These are phyloP conservation scores for Odontomachus brunneus DNA, from an alignment of 1,140 invertebrate genomes.

Conservation along the genomic window DNA sequence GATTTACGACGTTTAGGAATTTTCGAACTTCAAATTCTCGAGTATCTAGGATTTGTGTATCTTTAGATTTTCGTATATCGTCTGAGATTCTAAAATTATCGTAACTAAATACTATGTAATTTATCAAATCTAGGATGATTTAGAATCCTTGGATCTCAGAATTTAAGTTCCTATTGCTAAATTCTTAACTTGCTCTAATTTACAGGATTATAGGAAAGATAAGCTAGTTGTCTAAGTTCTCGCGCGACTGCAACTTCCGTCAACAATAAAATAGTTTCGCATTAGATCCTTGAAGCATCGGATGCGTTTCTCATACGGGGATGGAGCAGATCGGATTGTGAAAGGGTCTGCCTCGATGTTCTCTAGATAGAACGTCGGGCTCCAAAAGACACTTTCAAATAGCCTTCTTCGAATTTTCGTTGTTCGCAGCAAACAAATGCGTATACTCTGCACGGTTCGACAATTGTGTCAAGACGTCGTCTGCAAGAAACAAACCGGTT, in stretches of 20 bases:
- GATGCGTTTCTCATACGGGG: slow-evolving; percentile 68
- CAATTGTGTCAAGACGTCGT: slow-evolving; percentile 73
- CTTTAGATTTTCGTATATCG: slow-evolving; percentile 15
- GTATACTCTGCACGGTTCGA: slow-evolving; percentile 72
- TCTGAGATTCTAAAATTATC: neutral
- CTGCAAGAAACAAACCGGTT: slow-evolving; percentile 61
- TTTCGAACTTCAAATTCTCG: neutral
- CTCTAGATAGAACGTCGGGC: slow-evolving; percentile 68
- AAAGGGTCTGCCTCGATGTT: slow-evolving; percentile 71
- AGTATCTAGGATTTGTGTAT: slow-evolving; percentile 7
- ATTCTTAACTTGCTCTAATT: slow-evolving; percentile 40
- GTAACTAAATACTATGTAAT: slow-evolving; percentile 22
- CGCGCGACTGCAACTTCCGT: slow-evolving; percentile 48
- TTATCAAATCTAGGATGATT: slow-evolving; percentile 43
- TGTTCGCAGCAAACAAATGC: slow-evolving; percentile 72
- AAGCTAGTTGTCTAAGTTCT: slow-evolving; percentile 40
- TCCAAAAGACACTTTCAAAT: slow-evolving; percentile 81
- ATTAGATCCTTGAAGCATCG: slow-evolving; percentile 42
- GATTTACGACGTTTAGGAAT: neutral
- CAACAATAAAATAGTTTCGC: slow-evolving; percentile 58
- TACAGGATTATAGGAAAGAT: slow-evolving; percentile 42
- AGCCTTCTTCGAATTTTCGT: slow-evolving; percentile 75
- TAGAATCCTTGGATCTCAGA: slow-evolving; percentile 23
- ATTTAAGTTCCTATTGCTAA: slow-evolving; percentile 47
- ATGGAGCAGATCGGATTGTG: slow-evolving; percentile 72